Evolutionary conservation across 2,797 vertebrate genomes (phyloP).

Genomic region (Hyperoplus lanceolatus): DNA sequence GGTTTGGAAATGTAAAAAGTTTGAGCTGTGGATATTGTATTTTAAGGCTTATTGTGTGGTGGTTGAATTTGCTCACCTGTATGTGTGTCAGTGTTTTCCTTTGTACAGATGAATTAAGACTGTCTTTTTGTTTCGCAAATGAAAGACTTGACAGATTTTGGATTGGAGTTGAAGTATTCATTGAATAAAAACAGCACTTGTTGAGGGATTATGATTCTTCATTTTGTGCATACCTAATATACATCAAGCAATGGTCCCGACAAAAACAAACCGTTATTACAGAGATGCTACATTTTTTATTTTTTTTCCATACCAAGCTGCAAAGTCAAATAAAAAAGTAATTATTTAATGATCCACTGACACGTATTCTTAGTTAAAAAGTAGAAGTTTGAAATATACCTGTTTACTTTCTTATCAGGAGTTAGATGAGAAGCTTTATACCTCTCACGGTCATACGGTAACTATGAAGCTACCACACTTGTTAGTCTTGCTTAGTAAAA

Average conservation of each 20-base stretch:
- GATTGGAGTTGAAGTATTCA: slow-evolving; percentile 7
- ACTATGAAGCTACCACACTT: not conserved
- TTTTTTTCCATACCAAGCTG: not conserved
- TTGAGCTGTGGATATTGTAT: slow-evolving; percentile 49
- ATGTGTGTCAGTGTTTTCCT: slow-evolving; percentile 45
- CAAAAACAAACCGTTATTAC: not conserved
- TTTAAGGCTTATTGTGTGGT: slow-evolving; percentile 50
- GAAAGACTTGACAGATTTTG: slow-evolving; percentile 17
- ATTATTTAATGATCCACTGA: not conserved
- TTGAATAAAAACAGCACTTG: slow-evolving; percentile 31
- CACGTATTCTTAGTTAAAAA: not conserved
- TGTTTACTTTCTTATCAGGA: not conserved
- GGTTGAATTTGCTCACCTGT: slow-evolving; percentile 56
- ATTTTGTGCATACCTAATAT: slow-evolving; percentile 9
- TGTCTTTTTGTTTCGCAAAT: slow-evolving; percentile 40
- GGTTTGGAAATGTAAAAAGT: slow-evolving; percentile 38
- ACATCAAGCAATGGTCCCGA: not conserved
- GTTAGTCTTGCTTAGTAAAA: not conserved
- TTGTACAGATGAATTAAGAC: slow-evolving; percentile 27
- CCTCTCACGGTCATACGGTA: not conserved
- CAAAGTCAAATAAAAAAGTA: slow-evolving; percentile 3
- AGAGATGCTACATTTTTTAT: not conserved
- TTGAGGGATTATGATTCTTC: slow-evolving; percentile 5
- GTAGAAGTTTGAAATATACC: not conserved
- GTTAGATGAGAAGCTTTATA: not conserved